Evolutionary conservation across 2,797 vertebrate species (phyloP).

Genomic region (Threskiornis aethiopicus): DNA sequence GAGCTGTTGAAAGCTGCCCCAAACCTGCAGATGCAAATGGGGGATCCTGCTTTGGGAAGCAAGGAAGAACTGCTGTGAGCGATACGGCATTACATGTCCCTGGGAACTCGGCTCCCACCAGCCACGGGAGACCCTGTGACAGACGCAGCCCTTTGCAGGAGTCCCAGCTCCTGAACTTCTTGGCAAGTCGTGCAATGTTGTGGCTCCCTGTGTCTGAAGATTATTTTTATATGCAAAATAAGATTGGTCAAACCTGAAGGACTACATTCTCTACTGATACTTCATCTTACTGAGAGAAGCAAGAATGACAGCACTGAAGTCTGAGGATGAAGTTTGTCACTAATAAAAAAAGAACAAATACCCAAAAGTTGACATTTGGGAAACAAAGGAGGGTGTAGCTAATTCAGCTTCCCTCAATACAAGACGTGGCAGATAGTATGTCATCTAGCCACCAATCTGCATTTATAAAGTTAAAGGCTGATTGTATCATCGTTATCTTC

Average conservation of each 20-base stretch:
- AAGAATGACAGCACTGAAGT: background rate
- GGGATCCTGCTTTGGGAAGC: background rate
- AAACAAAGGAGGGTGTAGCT: background rate
- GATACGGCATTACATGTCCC: fast-evolving
- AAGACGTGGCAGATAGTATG: background rate
- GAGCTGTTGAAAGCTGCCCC: background rate
- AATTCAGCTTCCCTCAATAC: background rate
- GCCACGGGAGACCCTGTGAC: background rate
- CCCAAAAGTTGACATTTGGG: background rate
- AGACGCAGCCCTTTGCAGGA: background rate
- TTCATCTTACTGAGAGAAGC: background rate
- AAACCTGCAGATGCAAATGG: background rate
- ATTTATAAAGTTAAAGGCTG: background rate
- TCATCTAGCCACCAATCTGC: background rate
- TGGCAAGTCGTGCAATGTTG: background rate
- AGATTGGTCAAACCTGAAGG: background rate
- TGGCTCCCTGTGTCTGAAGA: background rate
- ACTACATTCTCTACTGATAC: background rate
- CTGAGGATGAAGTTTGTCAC: background rate
- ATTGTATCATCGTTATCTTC: background rate
- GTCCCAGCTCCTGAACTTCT: background rate
- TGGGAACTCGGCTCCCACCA: background rate
- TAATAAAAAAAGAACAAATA: background rate
- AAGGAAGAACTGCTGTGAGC: background rate
- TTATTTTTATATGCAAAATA: background rate